A percentile compares a stretch with the other conserved stretches of the same genome.
These are phyloP conservation scores for Oxystoma pomonae DNA, from an alignment of 2,888 invertebrate species.

Conservation along the genomic window DNA sequence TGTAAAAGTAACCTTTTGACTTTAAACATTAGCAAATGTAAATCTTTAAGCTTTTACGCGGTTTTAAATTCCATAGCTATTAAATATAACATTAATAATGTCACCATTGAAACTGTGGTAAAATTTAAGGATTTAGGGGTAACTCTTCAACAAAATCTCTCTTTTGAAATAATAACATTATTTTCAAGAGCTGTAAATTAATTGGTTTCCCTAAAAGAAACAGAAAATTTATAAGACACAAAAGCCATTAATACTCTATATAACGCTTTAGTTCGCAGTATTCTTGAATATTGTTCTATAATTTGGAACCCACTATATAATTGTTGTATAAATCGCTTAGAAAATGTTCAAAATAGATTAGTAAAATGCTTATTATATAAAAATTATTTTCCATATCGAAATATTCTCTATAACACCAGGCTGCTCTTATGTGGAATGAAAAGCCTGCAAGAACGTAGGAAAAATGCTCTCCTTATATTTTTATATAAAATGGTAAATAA, in stretches of 20 bases:
- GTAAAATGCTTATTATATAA: not conserved
- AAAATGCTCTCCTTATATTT: not conserved
- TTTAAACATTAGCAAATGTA: too few relatives aligned
- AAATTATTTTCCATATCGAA: not conserved
- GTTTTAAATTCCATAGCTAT: not conserved
- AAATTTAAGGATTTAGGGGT: not conserved
- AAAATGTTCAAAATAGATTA: not conserved
- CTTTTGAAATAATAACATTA: not conserved
- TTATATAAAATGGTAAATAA: not conserved
- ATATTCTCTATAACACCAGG: not conserved
- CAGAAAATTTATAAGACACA: not conserved
- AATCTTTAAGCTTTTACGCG: not conserved
- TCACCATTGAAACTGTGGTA: not conserved
- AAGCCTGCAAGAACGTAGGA: not conserved
- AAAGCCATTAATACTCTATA: not conserved
- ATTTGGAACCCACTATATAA: not conserved
- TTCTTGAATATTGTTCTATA: not conserved
- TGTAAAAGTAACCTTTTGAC: too few relatives aligned
- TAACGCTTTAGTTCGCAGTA: not conserved
- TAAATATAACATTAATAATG: not conserved
- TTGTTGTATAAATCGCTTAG: not conserved
- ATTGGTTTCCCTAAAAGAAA: not conserved
- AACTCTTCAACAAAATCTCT: not conserved
- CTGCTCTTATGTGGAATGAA: not conserved
- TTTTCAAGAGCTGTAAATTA: not conserved